Evolutionary conservation across 2,888 invertebrate genomes (phyloP).

Genomic region (Osedax frankpressi): DNA sequence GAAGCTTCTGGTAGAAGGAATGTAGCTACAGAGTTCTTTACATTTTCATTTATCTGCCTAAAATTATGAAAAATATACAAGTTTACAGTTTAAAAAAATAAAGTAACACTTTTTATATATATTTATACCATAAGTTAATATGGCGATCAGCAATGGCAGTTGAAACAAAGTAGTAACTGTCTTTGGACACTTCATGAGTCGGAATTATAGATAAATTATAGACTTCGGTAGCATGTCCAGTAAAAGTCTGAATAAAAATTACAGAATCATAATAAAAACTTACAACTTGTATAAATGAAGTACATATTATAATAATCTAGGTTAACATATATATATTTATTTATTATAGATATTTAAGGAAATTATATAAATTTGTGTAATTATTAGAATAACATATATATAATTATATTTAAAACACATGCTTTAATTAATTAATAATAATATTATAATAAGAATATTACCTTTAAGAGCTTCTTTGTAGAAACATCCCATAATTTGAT

Average conservation of each 20-base stretch:
- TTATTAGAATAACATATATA: too few relatives aligned
- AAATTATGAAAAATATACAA: slow-evolving; percentile 2
- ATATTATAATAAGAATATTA: background rate
- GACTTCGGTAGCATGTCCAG: slow-evolving; percentile 43
- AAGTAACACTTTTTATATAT: background rate
- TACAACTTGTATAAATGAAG: too few relatives aligned
- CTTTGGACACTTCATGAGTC: slow-evolving; percentile 4
- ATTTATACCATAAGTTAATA: slow-evolving; percentile 36
- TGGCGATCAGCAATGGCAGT: slow-evolving; percentile 40
- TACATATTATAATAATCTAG: too few relatives aligned
- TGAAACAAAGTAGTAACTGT: slow-evolving; percentile 35
- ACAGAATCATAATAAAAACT: too few relatives aligned
- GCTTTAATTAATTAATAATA: background rate
- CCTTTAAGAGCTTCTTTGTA: slow-evolving; percentile 44
- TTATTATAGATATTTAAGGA: too few relatives aligned
- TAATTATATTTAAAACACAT: too few relatives aligned
- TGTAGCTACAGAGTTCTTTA: slow-evolving; percentile 32
- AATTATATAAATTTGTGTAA: too few relatives aligned
- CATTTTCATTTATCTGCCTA: slow-evolving; percentile 16
- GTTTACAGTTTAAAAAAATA: background rate
- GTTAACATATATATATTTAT: too few relatives aligned
- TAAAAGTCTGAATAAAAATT: slow-evolving; percentile 35
- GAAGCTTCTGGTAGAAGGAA: slow-evolving; percentile 40
- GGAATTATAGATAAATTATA: slow-evolving; percentile 21
- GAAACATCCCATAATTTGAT: slow-evolving; percentile 58